Evolutionary conservation across 2,113 vertebrate genomes (phyloP).

Genomic region (Ceuthmochares aereus): DNA sequence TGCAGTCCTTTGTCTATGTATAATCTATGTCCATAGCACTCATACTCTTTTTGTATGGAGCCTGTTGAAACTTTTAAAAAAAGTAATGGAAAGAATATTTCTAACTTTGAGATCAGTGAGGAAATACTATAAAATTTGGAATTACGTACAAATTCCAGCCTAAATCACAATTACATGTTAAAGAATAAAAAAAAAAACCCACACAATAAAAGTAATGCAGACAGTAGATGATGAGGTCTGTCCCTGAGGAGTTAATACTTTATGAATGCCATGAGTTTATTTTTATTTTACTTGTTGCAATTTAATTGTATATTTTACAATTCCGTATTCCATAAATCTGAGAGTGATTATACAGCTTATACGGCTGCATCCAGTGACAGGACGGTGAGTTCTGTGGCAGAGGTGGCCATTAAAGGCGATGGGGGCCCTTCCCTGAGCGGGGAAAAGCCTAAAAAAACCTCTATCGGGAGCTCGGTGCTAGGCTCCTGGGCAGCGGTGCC

Average conservation of each 20-base stretch:
- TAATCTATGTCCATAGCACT: neutral
- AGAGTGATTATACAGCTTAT: too few species aligned
- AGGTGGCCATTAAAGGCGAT: too few species aligned
- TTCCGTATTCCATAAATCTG: neutral
- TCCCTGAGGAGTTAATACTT: neutral
- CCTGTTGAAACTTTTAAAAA: neutral
- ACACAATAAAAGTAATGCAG: rapidly evolving
- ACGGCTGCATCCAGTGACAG: too few species aligned
- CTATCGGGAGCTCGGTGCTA: too few species aligned
- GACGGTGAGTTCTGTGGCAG: too few species aligned
- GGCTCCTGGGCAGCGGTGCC: too few species aligned
- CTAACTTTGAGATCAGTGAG: neutral
- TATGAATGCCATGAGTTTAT: neutral
- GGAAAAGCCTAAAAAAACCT: too few species aligned
- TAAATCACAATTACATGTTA: neutral
- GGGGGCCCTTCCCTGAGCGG: too few species aligned
- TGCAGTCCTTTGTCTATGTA: neutral
- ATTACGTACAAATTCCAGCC: neutral
- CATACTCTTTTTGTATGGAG: neutral
- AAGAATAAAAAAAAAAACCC: neutral
- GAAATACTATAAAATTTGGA: neutral
- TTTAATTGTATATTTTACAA: neutral
- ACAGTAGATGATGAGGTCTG: rapidly evolving
- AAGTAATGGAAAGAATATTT: neutral
- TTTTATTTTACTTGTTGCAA: neutral